Evolutionary conservation across 2,797 vertebrate genomes (phyloP).

Genomic region (Sebastes steindachneri): DNA sequence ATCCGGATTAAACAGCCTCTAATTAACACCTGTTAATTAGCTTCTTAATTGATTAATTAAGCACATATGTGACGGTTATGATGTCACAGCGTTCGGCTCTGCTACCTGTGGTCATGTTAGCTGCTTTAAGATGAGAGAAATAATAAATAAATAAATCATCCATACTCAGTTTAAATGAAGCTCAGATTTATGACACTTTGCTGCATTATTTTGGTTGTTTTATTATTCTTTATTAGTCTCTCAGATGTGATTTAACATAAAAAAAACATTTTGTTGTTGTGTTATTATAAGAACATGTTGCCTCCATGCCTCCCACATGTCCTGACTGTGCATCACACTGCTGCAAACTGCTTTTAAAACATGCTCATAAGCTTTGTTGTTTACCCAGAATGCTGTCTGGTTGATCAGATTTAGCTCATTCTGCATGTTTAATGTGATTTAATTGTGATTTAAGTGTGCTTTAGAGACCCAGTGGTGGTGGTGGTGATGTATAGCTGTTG

Average conservation of each 20-base stretch:
- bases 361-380: not conserved
- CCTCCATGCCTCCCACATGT: constrained; percentile 35
- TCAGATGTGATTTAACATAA: no score
- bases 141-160: not conserved
- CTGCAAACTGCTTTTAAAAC: no score
- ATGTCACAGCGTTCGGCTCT: not conserved
- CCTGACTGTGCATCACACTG: not conserved
- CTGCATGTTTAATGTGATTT: not conserved
- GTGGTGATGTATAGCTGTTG: not conserved
- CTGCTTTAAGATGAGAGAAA: not conserved
- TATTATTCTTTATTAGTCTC: no score
- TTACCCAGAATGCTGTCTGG: not conserved
- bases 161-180: not conserved
- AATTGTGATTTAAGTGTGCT: no score
- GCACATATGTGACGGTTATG: not conserved
- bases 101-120: not conserved
- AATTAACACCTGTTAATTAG: constrained; percentile 60
- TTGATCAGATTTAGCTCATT: not conserved
- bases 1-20: not conserved
- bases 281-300: not conserved
- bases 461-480: no score
- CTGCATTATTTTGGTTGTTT: not conserved
- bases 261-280: no score
- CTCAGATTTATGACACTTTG: not conserved
- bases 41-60: constrained; percentile 58